Conservation (phyloP, 2,113 vertebrate species). For the Megaceryle torquata region DNA sequence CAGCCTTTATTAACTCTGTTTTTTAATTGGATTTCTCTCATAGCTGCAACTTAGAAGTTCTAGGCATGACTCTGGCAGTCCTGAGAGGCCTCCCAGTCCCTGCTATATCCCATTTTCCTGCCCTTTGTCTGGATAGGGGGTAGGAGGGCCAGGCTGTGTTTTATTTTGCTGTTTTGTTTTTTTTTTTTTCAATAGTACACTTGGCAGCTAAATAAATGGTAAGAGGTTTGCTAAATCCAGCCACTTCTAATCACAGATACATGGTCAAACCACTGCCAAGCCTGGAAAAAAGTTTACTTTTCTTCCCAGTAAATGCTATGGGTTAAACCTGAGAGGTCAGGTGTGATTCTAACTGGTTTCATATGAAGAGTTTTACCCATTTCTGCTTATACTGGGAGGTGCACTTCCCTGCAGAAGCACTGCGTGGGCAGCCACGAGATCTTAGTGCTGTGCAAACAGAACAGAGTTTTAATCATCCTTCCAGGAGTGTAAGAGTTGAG, state of each 20-base stretch:
- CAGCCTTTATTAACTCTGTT: not conserved
- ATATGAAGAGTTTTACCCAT: too few relatives aligned
- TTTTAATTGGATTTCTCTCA: not conserved
- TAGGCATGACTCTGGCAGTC: not conserved
- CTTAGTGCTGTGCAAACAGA: not conserved
- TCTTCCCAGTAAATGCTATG: not conserved
- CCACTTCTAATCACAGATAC: not conserved
- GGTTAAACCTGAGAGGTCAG: not conserved
- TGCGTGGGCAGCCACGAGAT: not conserved
- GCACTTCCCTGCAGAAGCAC: not conserved
- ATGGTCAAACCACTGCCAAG: not conserved
- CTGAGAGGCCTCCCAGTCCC: not conserved
- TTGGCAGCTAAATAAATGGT: not conserved
- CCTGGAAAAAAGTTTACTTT: not conserved
- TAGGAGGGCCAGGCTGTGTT: rapidly evolving
- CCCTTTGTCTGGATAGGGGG: not conserved
- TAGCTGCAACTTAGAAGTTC: not conserved
- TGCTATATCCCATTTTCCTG: not conserved
- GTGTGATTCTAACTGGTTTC: not conserved
- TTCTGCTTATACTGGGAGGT: not conserved
- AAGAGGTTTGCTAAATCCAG: not conserved
- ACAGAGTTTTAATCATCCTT: not conserved
- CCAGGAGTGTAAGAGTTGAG: not conserved
- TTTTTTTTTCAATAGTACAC: not conserved
- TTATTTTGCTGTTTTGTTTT: not conserved